Evolutionary conservation across 2,797 vertebrate species (phyloP).

Genomic region (Pseudopleuronectes americanus): DNA sequence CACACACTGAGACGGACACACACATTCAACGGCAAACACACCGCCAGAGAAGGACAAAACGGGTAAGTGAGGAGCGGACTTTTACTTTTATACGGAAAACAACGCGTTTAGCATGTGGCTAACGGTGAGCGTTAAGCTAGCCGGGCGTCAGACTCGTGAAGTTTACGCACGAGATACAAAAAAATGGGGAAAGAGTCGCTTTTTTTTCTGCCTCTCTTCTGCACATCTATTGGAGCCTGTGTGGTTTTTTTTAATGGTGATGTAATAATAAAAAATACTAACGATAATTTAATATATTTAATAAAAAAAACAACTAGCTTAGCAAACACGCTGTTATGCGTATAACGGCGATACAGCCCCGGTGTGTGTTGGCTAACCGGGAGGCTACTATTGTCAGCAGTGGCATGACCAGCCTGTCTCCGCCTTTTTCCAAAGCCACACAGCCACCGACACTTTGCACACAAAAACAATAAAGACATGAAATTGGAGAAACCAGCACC

Average conservation of each 20-base stretch:
- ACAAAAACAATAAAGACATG: too few relatives aligned
- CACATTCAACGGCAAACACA: constrained; percentile 34
- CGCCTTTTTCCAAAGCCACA: constrained; percentile 56
- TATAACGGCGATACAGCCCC: constrained; percentile 28
- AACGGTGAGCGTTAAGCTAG: background rate
- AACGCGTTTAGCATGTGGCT: background rate
- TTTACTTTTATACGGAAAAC: constrained; percentile 16
- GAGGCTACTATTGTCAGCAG: constrained; percentile 64
- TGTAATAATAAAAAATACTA: background rate
- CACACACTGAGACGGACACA: constrained; percentile 25
- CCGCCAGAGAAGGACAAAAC: constrained; percentile 24
- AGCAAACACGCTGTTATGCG: too few relatives aligned
- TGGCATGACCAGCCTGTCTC: constrained; percentile 61
- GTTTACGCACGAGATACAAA: constrained; percentile 31
- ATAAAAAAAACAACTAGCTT: too few relatives aligned
- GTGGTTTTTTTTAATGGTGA: constrained; percentile 5
- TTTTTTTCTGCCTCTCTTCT: constrained; percentile 36
- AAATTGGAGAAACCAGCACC: background rate
- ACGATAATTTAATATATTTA: too few relatives aligned
- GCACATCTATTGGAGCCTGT: constrained; percentile 42
- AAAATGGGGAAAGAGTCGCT: constrained; percentile 9
- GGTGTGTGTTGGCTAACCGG: constrained; percentile 52
- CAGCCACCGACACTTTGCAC: constrained; percentile 24
- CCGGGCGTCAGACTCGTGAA: constrained; percentile 25
- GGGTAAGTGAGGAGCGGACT: constrained; percentile 56